Percentiles rank a stretch among this genome's conserved stretches.
Conservation (phyloP, 2,113 vertebrate species). For the Ctenomys sociabilis region DNA sequence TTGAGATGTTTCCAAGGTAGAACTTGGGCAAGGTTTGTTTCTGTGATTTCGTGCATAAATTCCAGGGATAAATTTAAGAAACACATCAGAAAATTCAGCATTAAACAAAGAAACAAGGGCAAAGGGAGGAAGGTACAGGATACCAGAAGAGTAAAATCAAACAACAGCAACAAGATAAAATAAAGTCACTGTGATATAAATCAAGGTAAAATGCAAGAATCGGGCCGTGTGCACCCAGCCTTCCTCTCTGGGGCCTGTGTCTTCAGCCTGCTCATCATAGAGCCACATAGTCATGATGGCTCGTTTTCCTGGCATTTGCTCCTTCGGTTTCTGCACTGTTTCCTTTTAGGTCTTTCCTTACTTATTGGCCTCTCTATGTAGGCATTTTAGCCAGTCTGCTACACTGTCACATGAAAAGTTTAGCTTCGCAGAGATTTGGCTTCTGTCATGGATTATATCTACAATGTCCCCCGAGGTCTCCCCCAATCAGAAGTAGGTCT, state of each 20-base stretch:
- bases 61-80: not conserved
- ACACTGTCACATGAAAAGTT: not conserved
- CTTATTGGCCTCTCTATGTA: fast-evolving
- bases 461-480: no score
- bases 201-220: not conserved
- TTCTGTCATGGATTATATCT: not conserved
- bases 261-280: not conserved
- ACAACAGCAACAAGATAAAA: not conserved
- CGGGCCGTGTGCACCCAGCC: no score
- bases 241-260: not conserved
- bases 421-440: not conserved
- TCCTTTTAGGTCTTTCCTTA: not conserved
- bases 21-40: not conserved
- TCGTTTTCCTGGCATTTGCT: not conserved
- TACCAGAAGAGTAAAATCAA: not conserved
- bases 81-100: not conserved
- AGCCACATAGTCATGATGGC: not conserved
- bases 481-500: no score
- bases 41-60: not conserved
- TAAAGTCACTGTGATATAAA: not conserved
- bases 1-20: not conserved
- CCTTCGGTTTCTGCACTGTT: not conserved
- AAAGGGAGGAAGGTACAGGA: not conserved
- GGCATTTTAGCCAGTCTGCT: not conserved
- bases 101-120: not conserved